Conservation (phyloP, 2,113 vertebrate species). For the Amphilophus citrinellus region DNA sequence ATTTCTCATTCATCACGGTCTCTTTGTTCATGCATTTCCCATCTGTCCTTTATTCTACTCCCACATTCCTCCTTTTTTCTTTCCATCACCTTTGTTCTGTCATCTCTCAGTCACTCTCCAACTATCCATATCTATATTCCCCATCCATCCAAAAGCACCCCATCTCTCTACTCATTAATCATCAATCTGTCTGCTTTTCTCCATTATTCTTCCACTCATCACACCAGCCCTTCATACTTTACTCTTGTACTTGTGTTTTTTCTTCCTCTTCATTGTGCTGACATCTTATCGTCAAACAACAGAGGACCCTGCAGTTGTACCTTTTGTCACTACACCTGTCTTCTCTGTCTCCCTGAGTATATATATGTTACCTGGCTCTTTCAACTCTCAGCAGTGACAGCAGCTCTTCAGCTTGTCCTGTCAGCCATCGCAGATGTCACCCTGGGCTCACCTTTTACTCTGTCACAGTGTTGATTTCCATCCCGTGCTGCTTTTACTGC, state of each 20-base stretch:
- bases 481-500: background rate
- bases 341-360: background rate
- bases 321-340: slow-evolving; percentile 3
- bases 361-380: slow-evolving; percentile 3
- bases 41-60: background rate
- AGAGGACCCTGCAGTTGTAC: slow-evolving; percentile 37
- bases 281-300: slow-evolving; percentile 46
- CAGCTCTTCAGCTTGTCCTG: slow-evolving; percentile 25
- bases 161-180: background rate
- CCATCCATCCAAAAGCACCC: background rate
- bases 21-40: background rate
- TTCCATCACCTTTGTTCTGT: background rate
- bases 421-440: slow-evolving; percentile 26
- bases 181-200: background rate
- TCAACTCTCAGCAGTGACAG: slow-evolving; percentile 22
- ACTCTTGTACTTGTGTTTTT: background rate
- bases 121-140: background rate
- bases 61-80: background rate
- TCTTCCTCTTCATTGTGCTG: background rate
- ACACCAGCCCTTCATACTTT: background rate
- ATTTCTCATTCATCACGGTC: background rate
- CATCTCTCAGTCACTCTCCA: background rate
- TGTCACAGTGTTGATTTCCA: slow-evolving; percentile 53
- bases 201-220: background rate
- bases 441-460: slow-evolving; percentile 51